Conservation (phyloP, 1,140 invertebrate genomes). For the Hyles euphorbiae region DNA sequence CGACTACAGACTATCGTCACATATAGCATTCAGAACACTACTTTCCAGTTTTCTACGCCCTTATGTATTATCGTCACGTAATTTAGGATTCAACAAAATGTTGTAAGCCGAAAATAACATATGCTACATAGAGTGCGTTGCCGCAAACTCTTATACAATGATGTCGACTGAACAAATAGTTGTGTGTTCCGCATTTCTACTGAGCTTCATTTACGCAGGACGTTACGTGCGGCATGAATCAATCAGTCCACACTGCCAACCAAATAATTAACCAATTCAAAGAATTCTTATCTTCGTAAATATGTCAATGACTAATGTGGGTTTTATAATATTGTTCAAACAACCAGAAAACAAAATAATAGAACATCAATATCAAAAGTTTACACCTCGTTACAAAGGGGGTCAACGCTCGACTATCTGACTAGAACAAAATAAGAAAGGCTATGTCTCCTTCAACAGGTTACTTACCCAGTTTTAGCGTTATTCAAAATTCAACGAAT, state of each 20-base stretch:
- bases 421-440: constrained; percentile 58
- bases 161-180: constrained; percentile 70
- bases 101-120: constrained; percentile 71
- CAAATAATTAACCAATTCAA: too few species aligned
- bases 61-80: constrained; percentile 61
- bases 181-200: constrained; percentile 73
- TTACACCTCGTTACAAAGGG: constrained; percentile 15
- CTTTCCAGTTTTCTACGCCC: constrained; percentile 32
- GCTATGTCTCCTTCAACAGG: constrained; percentile 47
- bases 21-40: constrained; percentile 18
- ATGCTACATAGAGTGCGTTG: constrained; percentile 57
- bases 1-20: constrained; percentile 11
- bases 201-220: constrained; percentile 65
- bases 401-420: constrained; percentile 46
- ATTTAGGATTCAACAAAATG: constrained; percentile 65
- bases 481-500: constrained; percentile 66
- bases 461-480: constrained; percentile 55
- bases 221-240: constrained; percentile 43
- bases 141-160: constrained; percentile 72
- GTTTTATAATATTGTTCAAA: too few species aligned
- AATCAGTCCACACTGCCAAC: constrained; percentile 13
- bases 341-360: too few species aligned
- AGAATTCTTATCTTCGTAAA: too few species aligned
- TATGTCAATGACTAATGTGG: too few species aligned
- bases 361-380: too few species aligned